Evolutionary conservation across 1,140 invertebrate genomes (phyloP), one percentile per base, ranked within the genome.

Genomic region (Magallana angulata): DNA sequence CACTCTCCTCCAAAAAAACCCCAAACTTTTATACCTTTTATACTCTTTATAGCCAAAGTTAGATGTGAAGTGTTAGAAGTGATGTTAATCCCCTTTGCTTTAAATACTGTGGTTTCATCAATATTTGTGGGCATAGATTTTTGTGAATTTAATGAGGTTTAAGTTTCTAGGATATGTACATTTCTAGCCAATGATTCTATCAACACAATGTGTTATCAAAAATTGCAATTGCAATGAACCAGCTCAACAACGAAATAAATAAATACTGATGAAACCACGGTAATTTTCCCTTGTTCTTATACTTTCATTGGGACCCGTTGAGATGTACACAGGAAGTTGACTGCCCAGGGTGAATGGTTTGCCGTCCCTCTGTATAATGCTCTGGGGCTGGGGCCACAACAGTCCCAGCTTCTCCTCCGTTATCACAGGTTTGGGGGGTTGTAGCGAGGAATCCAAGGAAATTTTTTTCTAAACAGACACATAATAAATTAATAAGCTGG

Each of bases 311-410:
- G 95, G 83, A 88, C 95, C 92, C 92, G 95, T 90, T 92, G 95
- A 90, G 92, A 97, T 90, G 93, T 95, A 91, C 87, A 95, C 89
- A 88, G 95, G 91, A 86, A 96, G 92, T 91, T 94, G 88, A 59
- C 84, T 36, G 88, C 94, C 91, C 9, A 93, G 91, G 7, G 92
- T 88, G 90, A 96, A 96, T 58, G 94, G 92, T 16, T 94, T 91
- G 9, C 95, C 95, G 24, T 94, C 94, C 3, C 96, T 93, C 90
- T 96, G 96, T 3, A 96, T 91, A 18, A 97, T 95, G 85, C 94
- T 95, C 90, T 96, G 96, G 4, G 96, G 96, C 88, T 96, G 95
- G 4, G 96, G 96, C 96, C 96, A 97, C 16, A 97, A 92, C 30
- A 96, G 92, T 87, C 94, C 93, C 9, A 96, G 88, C 71, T 94